Percentiles rank a stretch among this genome's conserved stretches.
These are phyloP conservation scores for Rallus limicola DNA, from an alignment of 2,113 vertebrate genomes.

Conservation along the genomic window DNA sequence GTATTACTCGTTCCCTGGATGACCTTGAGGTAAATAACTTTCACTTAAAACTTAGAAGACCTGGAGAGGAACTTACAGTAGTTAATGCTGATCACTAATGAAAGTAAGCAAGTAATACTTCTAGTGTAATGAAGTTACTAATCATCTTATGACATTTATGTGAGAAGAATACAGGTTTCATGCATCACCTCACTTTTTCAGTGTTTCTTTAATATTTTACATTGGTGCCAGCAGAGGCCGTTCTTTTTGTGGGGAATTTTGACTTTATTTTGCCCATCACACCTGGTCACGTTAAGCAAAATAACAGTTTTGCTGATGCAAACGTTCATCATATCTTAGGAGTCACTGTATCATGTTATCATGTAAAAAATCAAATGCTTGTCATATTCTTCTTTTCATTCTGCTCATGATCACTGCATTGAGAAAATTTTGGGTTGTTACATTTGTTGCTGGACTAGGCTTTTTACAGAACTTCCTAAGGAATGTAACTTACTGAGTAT, in stretches of 20 bases:
- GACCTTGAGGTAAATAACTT: slow-evolving; percentile 87
- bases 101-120: not conserved
- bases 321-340: not conserved
- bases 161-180: not conserved
- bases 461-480: not conserved
- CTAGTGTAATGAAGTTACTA: not conserved
- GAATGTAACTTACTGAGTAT: not conserved
- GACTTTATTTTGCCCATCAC: not conserved
- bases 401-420: not conserved
- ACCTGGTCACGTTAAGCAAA: not conserved
- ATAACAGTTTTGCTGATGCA: not conserved
- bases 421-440: not conserved
- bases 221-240: not conserved
- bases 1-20: slow-evolving; percentile 92
- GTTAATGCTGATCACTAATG: not conserved
- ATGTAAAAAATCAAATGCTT: not conserved
- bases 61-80: not conserved
- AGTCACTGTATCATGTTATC: not conserved
- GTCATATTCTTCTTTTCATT: not conserved
- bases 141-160: not conserved
- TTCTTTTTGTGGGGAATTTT: not conserved
- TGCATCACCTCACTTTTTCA: not conserved
- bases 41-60: not conserved
- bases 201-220: not conserved
- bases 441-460: not conserved